Evolutionary conservation across 1,140 invertebrate species (phyloP), one percentile per base, ranked within the genome.

Genomic region (Drosophila ambigua): DNA sequence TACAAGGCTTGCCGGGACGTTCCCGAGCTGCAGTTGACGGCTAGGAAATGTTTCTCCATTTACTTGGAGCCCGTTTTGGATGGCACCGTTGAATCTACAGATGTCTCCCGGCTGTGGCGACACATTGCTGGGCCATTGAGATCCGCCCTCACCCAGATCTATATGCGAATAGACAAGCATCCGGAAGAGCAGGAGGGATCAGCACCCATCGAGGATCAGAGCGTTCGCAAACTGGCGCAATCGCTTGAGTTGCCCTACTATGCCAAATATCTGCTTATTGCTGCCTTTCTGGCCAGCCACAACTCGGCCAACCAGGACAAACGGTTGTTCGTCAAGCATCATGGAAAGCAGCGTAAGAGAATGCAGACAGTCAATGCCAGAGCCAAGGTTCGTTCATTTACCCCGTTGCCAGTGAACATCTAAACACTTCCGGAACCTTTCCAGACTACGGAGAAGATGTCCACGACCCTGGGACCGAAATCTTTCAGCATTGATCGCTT

Each of bases 231-330:
- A 39, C 31, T 87, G 53, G 90, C 90, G 2, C 93, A 96, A 64
- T 95, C 94, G 62, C 94, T 97, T 52, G 97, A 98, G 90, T 92
- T 98, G 5, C 97, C 97, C 0, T 97, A 95, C 85, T 98, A 97
- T 92, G 96, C 96, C 0, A 98, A 98, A 91, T 98, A 95, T 91
- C 93, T 98, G 39, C 92, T 98, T 4, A 96, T 98, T 26, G 96
- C 97, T 23, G 95, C 97, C 6, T 98, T 97, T 91, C 92, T 98
- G 60, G 97, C 97, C 0, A 98, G 97, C 23, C 97, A 98, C 80
- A 98, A 98, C 92, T 96, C 97, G 0, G 93, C 95, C 0, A 97
- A 96, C 81, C 95, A 96, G 77, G 97, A 98, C 91, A 96, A 96
- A 87, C 93, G 95, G 57, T 91, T 97, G 4, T 98, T 97, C 89